Evolutionary conservation across 2,113 vertebrate genomes (phyloP).

Genomic region (Nasalis larvatus): DNA sequence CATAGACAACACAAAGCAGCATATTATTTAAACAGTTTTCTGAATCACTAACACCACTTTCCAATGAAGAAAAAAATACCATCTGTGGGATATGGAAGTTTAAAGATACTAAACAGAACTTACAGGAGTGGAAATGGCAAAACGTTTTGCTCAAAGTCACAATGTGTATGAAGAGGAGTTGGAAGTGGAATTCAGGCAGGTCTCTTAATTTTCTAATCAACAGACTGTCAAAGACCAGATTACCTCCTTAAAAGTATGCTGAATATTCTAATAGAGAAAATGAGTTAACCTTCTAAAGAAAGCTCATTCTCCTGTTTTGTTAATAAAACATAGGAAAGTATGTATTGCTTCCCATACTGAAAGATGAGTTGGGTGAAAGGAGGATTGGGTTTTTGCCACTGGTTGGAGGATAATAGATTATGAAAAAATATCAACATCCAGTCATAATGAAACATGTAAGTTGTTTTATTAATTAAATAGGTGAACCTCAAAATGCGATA

Average conservation of each 20-base stretch:
- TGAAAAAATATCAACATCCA: background rate
- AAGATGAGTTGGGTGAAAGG: background rate
- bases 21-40: slow-evolving; percentile 25
- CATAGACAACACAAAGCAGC: background rate
- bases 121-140: background rate
- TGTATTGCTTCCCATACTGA: background rate
- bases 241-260: background rate
- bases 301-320: background rate
- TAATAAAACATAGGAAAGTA: background rate
- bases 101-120: slow-evolving; percentile 41
- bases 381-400: background rate
- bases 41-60: slow-evolving; percentile 4
- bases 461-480: slow-evolving; percentile 17
- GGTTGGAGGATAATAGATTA: background rate
- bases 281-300: background rate
- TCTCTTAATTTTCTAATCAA: slow-evolving; percentile 37
- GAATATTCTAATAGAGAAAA: slow-evolving; percentile 1
- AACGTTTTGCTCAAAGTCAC: background rate
- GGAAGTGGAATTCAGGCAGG: background rate
- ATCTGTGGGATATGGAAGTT: slow-evolving; percentile 1
- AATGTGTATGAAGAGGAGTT: background rate
- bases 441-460: background rate
- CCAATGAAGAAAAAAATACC: slow-evolving; percentile 5
- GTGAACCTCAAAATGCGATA: background rate
- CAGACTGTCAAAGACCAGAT: background rate